Conservation (phyloP, 1,140 invertebrate species). For the Polypedilum vanderplanki region DNA sequence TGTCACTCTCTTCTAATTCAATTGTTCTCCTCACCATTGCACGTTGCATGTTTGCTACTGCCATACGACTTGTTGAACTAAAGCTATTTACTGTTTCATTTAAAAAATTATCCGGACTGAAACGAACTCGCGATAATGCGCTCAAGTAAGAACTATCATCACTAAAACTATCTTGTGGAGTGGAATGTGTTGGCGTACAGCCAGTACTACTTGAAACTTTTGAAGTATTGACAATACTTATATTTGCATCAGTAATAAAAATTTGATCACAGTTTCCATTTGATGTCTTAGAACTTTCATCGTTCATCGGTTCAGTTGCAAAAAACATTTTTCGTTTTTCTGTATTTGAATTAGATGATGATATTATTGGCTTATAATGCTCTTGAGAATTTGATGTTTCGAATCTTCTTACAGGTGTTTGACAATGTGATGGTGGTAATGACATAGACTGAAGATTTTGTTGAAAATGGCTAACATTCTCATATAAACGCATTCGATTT, state of each 20-base stretch:
- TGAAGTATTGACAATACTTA: conserved; percentile 34
- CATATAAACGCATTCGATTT: conserved; percentile 37
- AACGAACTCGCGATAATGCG: conserved; percentile 65
- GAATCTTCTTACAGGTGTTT: conserved; percentile 36
- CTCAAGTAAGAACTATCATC: conserved; percentile 81
- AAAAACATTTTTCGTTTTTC: conserved; percentile 41
- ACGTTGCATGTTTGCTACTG: background rate
- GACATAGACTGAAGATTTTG: conserved; percentile 36
- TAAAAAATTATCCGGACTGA: conserved; percentile 65
- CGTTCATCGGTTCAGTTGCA: conserved; percentile 48
- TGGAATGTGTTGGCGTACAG: conserved; percentile 72
- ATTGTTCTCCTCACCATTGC: background rate
- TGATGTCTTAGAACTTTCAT: background rate
- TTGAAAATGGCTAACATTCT: conserved; percentile 31
- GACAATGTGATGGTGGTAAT: conserved; percentile 36
- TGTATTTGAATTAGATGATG: conserved; percentile 43
- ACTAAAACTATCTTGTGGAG: conserved; percentile 72
- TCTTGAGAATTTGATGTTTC: conserved; percentile 44
- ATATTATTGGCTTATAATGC: conserved; percentile 41
- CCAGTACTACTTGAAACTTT: conserved; percentile 30
- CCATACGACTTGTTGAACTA: background rate
- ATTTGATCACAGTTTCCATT: conserved; percentile 1
- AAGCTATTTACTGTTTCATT: conserved; percentile 37
- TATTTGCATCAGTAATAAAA: background rate
- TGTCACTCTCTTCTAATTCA: background rate